Evolutionary conservation across 2,888 invertebrate genomes (phyloP), one percentile per base, ranked within the genome.

Genomic region (Cephonodes hylas): DNA sequence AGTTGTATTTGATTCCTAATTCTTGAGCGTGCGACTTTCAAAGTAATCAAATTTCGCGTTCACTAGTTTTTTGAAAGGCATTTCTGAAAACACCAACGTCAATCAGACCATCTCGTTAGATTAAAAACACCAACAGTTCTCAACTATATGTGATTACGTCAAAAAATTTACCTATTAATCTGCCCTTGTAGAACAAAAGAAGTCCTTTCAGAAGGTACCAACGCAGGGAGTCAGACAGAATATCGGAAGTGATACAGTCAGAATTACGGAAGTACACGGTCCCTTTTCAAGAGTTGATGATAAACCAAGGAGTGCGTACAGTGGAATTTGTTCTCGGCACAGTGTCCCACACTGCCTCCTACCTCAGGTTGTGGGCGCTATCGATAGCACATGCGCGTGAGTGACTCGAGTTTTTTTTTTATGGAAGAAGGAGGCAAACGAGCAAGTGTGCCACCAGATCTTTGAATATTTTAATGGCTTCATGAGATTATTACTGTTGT

Each of bases 311-410:
- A 0, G 97, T 98, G 62, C 97, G 97, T 77, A 97, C 97, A 0
- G 97, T 98, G 60, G 98, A 98, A 86, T 98, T 95, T 77, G 96
- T 97, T 18, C 92, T 98, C 38, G 97, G 97, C 66, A 97, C 97
- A 23, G 94, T 98, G 58, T 97, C 97, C 0, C 97, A 98, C 80
- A 97, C 97, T 0, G 97, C 98, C 0, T 97, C 97, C 0, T 98
- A 98, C 80, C 93, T 98, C 22, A 95, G 98, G 69, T 93, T 98
- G 4, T 98, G 98, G 98, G 97, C 97, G 4, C 89, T 98, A 59
- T 97, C 97, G 13, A 88, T 98, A 59, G 98, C 98, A 31, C 98
- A 98, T 84, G 95, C 96, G 59, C 96, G 96, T 96, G 86, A 94
- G 95, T 94, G 58, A n/a, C n/a, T n/a, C n/a, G n/a, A n/a, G n/a